Percentiles rank a stretch among this genome's conserved stretches.
Evolutionary conservation across 2,113 vertebrate species (phyloP).

Genomic region (Oxygymnocypris stewartii): DNA sequence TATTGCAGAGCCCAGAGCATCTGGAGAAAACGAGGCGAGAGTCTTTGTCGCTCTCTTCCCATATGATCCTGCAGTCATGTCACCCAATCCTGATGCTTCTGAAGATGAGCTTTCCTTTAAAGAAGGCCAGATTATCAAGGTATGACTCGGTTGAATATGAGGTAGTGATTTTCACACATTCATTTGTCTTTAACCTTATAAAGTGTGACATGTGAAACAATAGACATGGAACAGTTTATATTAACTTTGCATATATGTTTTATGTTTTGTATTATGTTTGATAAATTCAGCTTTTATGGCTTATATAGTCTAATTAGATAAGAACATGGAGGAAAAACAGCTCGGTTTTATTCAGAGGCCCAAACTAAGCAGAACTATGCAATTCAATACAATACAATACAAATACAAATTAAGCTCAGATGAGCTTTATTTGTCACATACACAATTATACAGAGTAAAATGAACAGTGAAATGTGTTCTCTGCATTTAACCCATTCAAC

Average conservation of each 20-base stretch:
- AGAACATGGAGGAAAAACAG: not conserved
- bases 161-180: not conserved
- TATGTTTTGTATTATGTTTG: not conserved
- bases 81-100: slow-evolving; percentile 91
- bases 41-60: slow-evolving; percentile 96
- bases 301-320: not conserved
- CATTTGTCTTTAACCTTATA: not conserved
- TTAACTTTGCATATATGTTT: too few relatives aligned
- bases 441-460: too few relatives aligned
- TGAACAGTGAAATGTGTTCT: too few relatives aligned
- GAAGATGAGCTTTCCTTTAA: slow-evolving; percentile 95
- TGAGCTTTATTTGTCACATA: too few relatives aligned
- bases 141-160: slow-evolving; percentile 58
- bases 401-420: too few relatives aligned
- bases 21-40: slow-evolving; percentile 68
- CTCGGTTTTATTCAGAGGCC: too few relatives aligned
- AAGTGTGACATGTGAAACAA: not conserved
- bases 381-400: too few relatives aligned
- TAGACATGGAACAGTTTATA: too few relatives aligned
- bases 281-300: not conserved
- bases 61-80: slow-evolving; percentile 92
- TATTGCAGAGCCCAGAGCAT: slow-evolving; percentile 51
- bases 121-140: slow-evolving; percentile 96
- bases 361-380: not conserved
- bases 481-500: too few relatives aligned